Conservation (phyloP, 1,140 invertebrate genomes). For the Eriosoma lanigerum region DNA sequence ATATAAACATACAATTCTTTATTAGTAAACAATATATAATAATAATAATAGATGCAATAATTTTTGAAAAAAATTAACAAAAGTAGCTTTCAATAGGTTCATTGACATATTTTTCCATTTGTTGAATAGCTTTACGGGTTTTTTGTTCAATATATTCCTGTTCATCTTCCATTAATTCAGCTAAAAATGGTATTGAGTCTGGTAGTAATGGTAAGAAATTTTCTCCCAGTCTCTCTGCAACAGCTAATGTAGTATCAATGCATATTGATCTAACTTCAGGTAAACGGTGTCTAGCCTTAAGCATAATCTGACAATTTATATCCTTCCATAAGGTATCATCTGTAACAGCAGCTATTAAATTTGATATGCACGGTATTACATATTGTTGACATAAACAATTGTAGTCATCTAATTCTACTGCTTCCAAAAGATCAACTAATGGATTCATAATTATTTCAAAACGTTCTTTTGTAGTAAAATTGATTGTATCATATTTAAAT, state of each 20-base stretch:
- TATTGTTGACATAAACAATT: constrained; percentile 65
- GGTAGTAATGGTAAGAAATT: constrained; percentile 78
- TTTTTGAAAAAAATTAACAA: constrained; percentile 60
- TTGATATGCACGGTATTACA: constrained; percentile 76
- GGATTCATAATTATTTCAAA: constrained; percentile 82
- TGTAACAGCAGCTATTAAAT: constrained; percentile 76
- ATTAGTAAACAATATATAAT: too few species aligned
- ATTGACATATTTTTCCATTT: constrained; percentile 78
- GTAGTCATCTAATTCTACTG: constrained; percentile 60
- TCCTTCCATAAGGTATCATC: constrained; percentile 87
- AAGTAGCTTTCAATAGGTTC: constrained; percentile 85
- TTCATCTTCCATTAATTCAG: constrained; percentile 82
- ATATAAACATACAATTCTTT: too few species aligned
- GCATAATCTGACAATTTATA: constrained; percentile 82
- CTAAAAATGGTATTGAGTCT: constrained; percentile 80
- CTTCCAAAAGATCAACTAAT: constrained; percentile 76
- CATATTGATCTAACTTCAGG: constrained; percentile 62
- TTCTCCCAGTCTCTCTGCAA: constrained; percentile 76
- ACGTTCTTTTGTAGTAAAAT: constrained; percentile 77
- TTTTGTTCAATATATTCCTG: constrained; percentile 74
- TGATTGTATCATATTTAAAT: constrained; percentile 74
- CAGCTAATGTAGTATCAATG: constrained; percentile 68
- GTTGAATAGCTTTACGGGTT: constrained; percentile 72
- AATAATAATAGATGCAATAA: background rate
- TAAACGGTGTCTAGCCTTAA: constrained; percentile 79